Evolutionary conservation across 2,113 vertebrate species (phyloP).

Genomic region (Pampusana beccarii): DNA sequence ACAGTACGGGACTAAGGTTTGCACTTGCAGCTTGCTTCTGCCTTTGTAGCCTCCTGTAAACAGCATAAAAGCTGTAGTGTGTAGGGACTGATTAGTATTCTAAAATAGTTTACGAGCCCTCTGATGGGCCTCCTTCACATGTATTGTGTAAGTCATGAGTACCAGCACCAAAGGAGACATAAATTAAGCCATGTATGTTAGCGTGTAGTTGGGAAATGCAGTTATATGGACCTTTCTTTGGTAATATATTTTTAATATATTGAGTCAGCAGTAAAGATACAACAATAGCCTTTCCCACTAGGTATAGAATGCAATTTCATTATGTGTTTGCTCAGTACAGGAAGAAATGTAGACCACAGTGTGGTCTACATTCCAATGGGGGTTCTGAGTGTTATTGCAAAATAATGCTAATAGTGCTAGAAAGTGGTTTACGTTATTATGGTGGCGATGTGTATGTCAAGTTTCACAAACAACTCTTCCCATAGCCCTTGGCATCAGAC

Average conservation of each 20-base stretch:
- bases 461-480: neutral
- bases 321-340: neutral
- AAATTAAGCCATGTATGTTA: slow-evolving; percentile 20
- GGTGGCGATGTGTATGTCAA: neutral
- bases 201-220: neutral
- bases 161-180: neutral
- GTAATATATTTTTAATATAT: neutral
- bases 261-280: neutral
- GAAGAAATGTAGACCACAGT: neutral
- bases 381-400: neutral
- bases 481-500: slow-evolving; percentile 4
- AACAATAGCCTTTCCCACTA: neutral
- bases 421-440: neutral
- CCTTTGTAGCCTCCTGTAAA: slow-evolving; percentile 40
- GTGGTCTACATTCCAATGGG: neutral
- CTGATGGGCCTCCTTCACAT: slow-evolving; percentile 36
- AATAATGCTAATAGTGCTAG: slow-evolving; percentile 8
- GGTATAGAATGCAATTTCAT: neutral
- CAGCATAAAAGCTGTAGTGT: slow-evolving; percentile 53
- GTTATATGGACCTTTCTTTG: neutral
- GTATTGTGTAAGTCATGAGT: slow-evolving; percentile 27
- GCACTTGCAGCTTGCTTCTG: slow-evolving; percentile 18
- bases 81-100: slow-evolving; percentile 51
- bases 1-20: neutral
- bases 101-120: slow-evolving; percentile 19